Conservation (phyloP, 2,113 vertebrate species). For the Chlorodrepanis virens region DNA sequence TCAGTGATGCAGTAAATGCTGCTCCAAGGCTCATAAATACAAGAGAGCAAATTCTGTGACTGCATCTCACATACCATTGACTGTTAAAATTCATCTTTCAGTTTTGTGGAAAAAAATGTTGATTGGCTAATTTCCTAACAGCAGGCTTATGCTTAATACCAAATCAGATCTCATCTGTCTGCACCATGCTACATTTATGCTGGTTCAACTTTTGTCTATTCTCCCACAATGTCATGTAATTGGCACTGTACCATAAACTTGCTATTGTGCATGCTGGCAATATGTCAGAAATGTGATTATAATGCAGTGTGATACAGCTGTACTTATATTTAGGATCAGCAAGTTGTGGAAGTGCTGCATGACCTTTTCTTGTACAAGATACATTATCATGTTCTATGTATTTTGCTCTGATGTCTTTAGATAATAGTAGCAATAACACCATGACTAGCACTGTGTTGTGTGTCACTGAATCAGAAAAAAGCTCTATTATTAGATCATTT, state of each 20-base stretch:
- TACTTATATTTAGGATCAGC: constrained; percentile 25
- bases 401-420: constrained; percentile 34
- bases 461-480: background rate
- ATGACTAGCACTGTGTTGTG: background rate
- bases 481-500: background rate
- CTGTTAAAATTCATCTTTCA: constrained; percentile 5
- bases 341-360: background rate
- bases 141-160: constrained; percentile 43
- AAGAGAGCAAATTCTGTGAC: background rate
- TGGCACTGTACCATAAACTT: constrained; percentile 12
- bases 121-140: constrained; percentile 3
- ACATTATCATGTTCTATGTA: background rate
- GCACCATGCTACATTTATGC: constrained; percentile 30
- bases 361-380: constrained; percentile 28
- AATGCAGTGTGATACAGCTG: constrained; percentile 4
- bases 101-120: constrained; percentile 22
- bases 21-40: background rate
- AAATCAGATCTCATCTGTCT: constrained; percentile 54
- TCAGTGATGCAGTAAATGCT: background rate
- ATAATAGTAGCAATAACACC: constrained; percentile 26
- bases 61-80: background rate
- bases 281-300: constrained; percentile 27
- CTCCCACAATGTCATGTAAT: background rate
- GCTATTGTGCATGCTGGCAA: background rate
- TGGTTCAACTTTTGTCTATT: constrained; percentile 44